These are phyloP conservation scores for Papilio gigon DNA, from an alignment of 2,888 invertebrate genomes.

Conservation along the genomic window DNA sequence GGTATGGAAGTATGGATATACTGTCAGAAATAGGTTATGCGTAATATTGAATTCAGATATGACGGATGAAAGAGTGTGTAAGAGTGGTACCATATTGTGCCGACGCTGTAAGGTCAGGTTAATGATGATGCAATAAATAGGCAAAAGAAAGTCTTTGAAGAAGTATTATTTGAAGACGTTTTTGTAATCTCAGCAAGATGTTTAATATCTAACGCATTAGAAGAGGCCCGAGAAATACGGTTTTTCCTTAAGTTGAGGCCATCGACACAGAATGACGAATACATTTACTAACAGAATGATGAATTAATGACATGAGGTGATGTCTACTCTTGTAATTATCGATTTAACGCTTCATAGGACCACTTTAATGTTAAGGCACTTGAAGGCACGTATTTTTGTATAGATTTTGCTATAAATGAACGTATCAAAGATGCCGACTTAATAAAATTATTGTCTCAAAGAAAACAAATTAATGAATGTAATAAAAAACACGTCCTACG, in stretches of 20 bases:
- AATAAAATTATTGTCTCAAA: neutral
- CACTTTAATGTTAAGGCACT: neutral
- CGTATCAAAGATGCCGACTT: neutral
- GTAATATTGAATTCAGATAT: too few relatives aligned
- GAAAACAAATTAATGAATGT: neutral
- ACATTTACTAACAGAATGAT: conserved; percentile 17
- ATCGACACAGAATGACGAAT: neutral
- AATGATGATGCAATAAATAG: too few relatives aligned
- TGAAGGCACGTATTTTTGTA: neutral
- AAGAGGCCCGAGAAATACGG: neutral
- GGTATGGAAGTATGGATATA: too few relatives aligned
- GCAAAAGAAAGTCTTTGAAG: neutral
- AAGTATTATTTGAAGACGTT: neutral
- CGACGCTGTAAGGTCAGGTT: too few relatives aligned
- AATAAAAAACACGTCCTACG: neutral
- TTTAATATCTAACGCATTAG: neutral
- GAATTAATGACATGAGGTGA: conserved; percentile 7
- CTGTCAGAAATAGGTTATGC: too few relatives aligned
- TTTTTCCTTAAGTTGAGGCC: conserved; percentile 1
- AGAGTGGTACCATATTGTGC: too few relatives aligned
- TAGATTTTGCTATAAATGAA: neutral
- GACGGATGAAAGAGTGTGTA: too few relatives aligned
- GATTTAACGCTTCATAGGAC: conserved; percentile 22
- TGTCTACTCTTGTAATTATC: conserved; percentile 23
- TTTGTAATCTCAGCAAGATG: neutral